phyloP scores from a whole-genome alignment of 2,113 vertebrate genomes.

The Dipodomys merriami region DNA sequence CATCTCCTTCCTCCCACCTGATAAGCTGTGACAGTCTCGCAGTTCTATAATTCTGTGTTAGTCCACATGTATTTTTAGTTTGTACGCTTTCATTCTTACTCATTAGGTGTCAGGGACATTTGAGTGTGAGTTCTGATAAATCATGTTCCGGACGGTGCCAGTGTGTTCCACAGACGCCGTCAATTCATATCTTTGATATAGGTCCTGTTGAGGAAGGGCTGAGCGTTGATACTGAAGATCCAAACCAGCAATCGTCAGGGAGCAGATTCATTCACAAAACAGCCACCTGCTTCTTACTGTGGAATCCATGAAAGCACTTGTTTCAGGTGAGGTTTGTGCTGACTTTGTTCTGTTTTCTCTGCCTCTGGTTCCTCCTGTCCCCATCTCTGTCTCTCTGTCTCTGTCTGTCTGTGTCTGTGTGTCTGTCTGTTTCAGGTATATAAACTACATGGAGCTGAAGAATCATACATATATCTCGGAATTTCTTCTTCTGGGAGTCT shows the following conservation, averaged over 20 bases:
- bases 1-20: neutral
- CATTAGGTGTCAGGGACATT: neutral
- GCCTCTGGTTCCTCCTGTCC: too few species aligned
- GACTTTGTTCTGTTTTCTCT: too few species aligned
- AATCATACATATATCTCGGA: neutral
- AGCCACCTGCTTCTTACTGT: neutral
- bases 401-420: neutral
- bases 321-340: neutral
- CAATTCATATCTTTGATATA: neutral
- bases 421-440: neutral
- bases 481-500: constrained; percentile 53
- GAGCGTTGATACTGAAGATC: neutral
- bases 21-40: neutral
- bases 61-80: accelerated
- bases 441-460: neutral
- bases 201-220: neutral
- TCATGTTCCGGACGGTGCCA: neutral
- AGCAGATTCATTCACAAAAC: neutral
- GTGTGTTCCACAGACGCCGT: too few species aligned
- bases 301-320: too few species aligned
- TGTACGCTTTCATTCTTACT: neutral
- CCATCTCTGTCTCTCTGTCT: neutral
- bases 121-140: neutral
- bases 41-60: neutral
- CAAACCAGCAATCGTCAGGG: neutral